Conservation (phyloP, 1,140 invertebrate species). For the Penaeus vannamei region DNA sequence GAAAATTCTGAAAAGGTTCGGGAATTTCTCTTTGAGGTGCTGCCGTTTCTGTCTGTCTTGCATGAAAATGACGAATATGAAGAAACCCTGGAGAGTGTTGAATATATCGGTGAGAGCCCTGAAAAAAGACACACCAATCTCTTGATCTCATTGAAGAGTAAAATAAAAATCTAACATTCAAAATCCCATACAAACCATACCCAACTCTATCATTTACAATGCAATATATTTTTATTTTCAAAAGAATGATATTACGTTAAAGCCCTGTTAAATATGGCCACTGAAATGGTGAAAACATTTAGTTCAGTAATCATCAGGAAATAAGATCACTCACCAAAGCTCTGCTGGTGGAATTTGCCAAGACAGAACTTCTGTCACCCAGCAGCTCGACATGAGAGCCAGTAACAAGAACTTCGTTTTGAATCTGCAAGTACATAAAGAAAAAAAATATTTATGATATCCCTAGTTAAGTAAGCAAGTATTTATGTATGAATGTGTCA, state of each 20-base stretch:
- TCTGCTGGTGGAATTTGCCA: slow-evolving; percentile 17
- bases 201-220: background rate
- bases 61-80: slow-evolving; percentile 47
- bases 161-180: no score
- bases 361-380: slow-evolving; percentile 22
- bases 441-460: background rate
- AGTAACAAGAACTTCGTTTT: slow-evolving; percentile 18
- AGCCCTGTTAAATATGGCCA: no score
- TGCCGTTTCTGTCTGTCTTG: slow-evolving; percentile 32
- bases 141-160: background rate
- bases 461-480: no score
- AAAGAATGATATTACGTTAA: no score
- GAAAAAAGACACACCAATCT: background rate
- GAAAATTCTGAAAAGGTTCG: background rate
- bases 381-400: slow-evolving; percentile 17
- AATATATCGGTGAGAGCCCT: slow-evolving; percentile 48
- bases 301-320: no score
- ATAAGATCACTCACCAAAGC: slow-evolving; percentile 1
- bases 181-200: background rate
- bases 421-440: background rate
- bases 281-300: background rate
- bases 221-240: no score
- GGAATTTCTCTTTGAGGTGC: slow-evolving; percentile 14
- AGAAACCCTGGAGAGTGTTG: slow-evolving; percentile 48
- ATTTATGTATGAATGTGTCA: background rate